Base-by-base conservation (phyloP, 2,797 vertebrate species). In the Acanthurus lineatus region DNA sequence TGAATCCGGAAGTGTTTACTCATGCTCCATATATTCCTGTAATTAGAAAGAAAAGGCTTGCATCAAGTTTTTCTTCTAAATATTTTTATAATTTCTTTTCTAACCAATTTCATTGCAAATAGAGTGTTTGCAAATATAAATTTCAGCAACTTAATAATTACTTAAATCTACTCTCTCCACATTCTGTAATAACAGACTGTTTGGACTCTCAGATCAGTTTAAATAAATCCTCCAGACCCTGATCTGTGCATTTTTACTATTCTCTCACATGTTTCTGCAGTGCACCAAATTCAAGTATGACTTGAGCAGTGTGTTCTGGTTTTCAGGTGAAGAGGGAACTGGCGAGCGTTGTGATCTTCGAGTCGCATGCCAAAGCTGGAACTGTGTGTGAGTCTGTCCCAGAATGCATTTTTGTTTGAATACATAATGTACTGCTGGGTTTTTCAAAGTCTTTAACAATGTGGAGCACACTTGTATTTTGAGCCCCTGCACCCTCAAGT, bases 311-410 rank as follows among this genome's bases (percentile, higher is more conserved):
- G 53, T 85, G 0, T 73, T 92, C 76, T 88, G 64, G 47, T 83
- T 88, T 53, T 59, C 56, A 99, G 98, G 98, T 99, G 89, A 99
- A 99, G 92, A 90, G 97, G 77, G 98, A 99, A 82, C 93, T 99
- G 87, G 96, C 98, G 0, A 97, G 97, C 19, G 97, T 98, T 59
- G 96, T 99, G 85, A 97, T 99, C 92, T 99, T 99, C 74, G 98
- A 99, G 91, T 98, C 98, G 3, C 98, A 99, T 75, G 97, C 98
- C 81, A 99, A 98, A 96, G 96, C 97, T 88, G 98, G 98, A 91
- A 99, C 98, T 0, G 98, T 99, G 87, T 96, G 98, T 99, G 95
- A 97, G 98, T 99, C 35, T 60, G 56, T 68, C 7, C 1, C 0
- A 6, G 0, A 53, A n/a, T 72, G 8, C 2, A 49, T 59, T 63